Percentiles rank a stretch among this genome's conserved stretches.
These are phyloP conservation scores for Orthosia gothica DNA, from an alignment of 2,888 invertebrate species.

Conservation along the genomic window DNA sequence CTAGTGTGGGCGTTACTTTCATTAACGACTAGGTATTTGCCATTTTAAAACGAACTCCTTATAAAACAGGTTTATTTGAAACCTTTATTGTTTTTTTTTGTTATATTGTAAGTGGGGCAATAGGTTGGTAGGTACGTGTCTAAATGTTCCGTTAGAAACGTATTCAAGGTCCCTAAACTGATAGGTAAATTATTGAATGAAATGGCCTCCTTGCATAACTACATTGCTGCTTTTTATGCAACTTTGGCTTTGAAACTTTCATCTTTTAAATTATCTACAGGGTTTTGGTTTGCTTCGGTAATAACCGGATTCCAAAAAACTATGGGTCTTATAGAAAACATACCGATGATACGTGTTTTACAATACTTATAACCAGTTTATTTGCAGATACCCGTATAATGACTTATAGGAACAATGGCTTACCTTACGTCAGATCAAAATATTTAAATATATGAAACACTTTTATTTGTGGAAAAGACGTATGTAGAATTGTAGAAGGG, in stretches of 20 bases:
- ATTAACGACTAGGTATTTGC: neutral
- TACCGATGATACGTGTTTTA: neutral
- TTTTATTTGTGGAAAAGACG: neutral
- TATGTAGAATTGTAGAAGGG: neutral
- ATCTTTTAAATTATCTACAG: neutral
- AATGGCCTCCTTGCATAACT: slow-evolving; percentile 15
- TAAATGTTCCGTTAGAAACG: slow-evolving; percentile 16
- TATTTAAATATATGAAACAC: neutral
- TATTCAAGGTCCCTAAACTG: slow-evolving; percentile 15
- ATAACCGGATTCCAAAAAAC: neutral
- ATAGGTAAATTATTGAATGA: slow-evolving; percentile 14
- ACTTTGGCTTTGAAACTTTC: neutral
- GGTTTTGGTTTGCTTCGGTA: neutral
- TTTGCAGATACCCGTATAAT: neutral
- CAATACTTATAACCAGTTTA: neutral
- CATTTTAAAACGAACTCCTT: neutral
- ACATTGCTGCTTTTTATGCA: neutral
- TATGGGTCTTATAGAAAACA: neutral
- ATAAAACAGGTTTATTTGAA: neutral
- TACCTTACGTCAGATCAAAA: neutral
- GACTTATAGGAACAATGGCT: neutral
- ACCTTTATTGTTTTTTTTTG: slow-evolving; percentile 5
- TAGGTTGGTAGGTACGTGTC: slow-evolving; percentile 34
- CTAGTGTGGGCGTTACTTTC: slow-evolving; percentile 1
- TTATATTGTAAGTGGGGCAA: slow-evolving; percentile 13